Conservation (phyloP, 2,113 vertebrate genomes). For the Anolis carolinensis region DNA sequence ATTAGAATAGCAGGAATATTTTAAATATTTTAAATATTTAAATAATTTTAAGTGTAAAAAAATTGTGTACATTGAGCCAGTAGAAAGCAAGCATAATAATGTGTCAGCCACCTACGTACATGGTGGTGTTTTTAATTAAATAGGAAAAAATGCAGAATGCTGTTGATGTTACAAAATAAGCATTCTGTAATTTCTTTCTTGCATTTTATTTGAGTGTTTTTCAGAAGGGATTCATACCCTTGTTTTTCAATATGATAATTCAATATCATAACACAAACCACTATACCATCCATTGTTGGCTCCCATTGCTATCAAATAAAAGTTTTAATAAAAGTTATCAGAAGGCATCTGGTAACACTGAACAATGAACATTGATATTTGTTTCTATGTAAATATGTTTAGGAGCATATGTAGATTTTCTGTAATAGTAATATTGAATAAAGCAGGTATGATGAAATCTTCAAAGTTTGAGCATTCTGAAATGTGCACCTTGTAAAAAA, state of each 20-base stretch:
- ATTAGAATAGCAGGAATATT: too few species aligned
- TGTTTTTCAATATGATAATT: too few species aligned
- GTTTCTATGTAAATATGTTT: neutral
- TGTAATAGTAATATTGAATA: neutral
- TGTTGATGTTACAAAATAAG: neutral
- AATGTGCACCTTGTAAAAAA: neutral
- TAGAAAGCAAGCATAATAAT: too few species aligned
- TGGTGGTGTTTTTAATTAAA: too few species aligned
- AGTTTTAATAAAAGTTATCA: neutral
- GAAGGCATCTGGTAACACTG: neutral
- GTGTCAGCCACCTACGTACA: too few species aligned
- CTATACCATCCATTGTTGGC: too few species aligned
- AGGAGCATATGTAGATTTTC: neutral
- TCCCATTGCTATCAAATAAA: too few species aligned
- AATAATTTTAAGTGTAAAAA: too few species aligned
- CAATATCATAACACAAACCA: too few species aligned
- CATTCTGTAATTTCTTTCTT: neutral
- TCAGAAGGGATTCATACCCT: too few species aligned
- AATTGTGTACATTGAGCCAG: too few species aligned
- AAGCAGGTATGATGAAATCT: neutral
- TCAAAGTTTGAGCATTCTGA: neutral
- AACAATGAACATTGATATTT: neutral
- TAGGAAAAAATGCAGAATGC: neutral
- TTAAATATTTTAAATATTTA: too few species aligned
- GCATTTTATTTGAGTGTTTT: neutral